Evolutionary conservation across 2,113 vertebrate species (phyloP), one percentile per base, ranked within the genome.

Genomic region (Aphelocoma coerulescens): DNA sequence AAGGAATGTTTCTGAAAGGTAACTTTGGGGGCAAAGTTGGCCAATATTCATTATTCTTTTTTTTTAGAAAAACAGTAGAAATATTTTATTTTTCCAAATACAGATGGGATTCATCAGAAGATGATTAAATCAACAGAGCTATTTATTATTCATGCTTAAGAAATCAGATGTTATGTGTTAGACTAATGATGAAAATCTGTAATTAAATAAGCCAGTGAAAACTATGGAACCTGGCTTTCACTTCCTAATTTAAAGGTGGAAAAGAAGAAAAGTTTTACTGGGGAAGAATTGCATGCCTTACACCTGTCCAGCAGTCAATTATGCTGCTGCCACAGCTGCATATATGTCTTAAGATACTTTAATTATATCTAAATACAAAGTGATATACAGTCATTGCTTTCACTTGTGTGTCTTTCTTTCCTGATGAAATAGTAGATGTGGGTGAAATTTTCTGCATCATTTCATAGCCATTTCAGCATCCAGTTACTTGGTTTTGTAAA

Each of bases 101-200:
- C 66, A 83, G 54, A 62, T 80, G 41, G 46, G 20, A 65, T 86
- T 91, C 30, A 66, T 61, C 16, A 3, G 28, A 86, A 93, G 52
- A 72, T 58, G 94, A 33, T 86, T 91, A 68, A 88, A 80, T 88
- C 65, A 85, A 43, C 49, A 92, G 52, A 67, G 7, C 9, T 7
- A 32, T 85, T 75, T 95, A 69, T 88, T 95, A 85, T 91, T 95
- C 59, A 39, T 69, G n/a, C 75, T 80, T 90, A 94, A 88, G 88
- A 77, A 90, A 76, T 93, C 68, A 80, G 63, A 80, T 92, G 88
- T 83, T 94, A n/a, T 75, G 74, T 5, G 1, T 57, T 95, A 58
- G 62, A 68, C 49, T 90, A 76, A 77, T 62, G 37, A 88, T 92
- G 75, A 91, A 88, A 94, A 88, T 76, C 58, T 66, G 44, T 82